Evolutionary conservation across 1,140 invertebrate species (phyloP), one percentile per base, ranked within the genome.

Genomic region (Manduca sexta): DNA sequence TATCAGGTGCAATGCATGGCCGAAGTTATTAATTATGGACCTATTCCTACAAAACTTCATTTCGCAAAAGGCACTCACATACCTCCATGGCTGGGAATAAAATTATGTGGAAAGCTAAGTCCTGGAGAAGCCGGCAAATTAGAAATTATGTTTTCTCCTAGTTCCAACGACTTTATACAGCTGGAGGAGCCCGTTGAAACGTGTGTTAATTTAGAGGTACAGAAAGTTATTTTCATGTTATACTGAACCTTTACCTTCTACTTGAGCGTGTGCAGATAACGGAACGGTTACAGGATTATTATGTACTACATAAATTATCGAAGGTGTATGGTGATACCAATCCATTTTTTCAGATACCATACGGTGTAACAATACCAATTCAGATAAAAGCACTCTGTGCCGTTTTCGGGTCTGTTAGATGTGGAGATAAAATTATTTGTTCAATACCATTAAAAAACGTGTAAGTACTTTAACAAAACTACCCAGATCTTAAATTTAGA

Each of bases 391-490:
- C 82, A 0, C 52, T 83, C 4, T 85, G 79, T 51, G 75, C 82
- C 5, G 79, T 83, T 52, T 81, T 85, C 55, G 79, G 79, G 44
- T 64, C 70, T 4, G 74, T 85, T 1, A 64, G 72, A 66, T 85
- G 79, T 52, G 82, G 82, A 0, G 67, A 85, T 50, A 83, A 85
- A 74, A 63, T 81, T 17, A 56, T 77, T 14, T 65, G 45, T 42
- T 71, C 69, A 1, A 76, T 85, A 49, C 74, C 82, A n/a, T 45
- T 85, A 6, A 85, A 75, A 70, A 85, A 85, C 56, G 63, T 85
- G 82, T 85, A 64, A 71, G 77, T 74, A 42, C n/a, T 35, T 14
- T 5, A 33, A 44, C 7, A 30, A 8, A 12, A 16, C 2, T 17
- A 10, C n/a, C n/a, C n/a, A n/a, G n/a, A n/a, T n/a, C 35, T 11